phyloP scores from a whole-genome alignment of 1,140 invertebrate genomes.

The Drosophila bifasciata region DNA sequence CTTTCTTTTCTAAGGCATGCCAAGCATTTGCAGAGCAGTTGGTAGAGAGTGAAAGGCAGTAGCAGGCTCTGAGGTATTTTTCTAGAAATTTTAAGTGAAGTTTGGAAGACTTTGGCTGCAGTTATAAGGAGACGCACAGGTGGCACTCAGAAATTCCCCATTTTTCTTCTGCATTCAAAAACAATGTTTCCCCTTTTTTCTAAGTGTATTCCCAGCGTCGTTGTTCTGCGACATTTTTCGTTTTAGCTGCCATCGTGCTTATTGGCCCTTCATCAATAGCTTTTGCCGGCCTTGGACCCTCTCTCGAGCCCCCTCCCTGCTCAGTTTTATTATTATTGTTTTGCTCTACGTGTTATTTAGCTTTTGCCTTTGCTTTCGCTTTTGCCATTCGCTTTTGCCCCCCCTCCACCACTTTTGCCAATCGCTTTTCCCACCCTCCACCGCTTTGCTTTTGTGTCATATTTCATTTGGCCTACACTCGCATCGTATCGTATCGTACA shows the following conservation, averaged over 20 bases:
- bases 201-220: not conserved
- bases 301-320: not conserved
- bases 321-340: constrained; percentile 77
- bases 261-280: constrained; percentile 4
- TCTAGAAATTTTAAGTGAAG: no score
- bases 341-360: constrained; percentile 69
- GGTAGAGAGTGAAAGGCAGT: no score
- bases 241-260: not conserved
- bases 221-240: no score
- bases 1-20: no score
- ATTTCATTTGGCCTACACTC: constrained; percentile 62
- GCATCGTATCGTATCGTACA: no score
- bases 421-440: no score
- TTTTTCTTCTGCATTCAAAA: no score
- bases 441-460: constrained; percentile 45
- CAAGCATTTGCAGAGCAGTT: no score
- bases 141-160: no score
- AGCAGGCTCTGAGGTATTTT: no score
- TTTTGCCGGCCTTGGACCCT: constrained; percentile 14
- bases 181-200: not conserved
- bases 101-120: no score
- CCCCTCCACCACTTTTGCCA: not conserved
- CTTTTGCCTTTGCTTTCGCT: constrained; percentile 50
- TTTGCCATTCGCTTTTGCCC: constrained; percentile 27
- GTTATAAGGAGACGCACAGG: no score